Conservation (phyloP, 2,888 invertebrate genomes). For the Terebella lapidaria region DNA sequence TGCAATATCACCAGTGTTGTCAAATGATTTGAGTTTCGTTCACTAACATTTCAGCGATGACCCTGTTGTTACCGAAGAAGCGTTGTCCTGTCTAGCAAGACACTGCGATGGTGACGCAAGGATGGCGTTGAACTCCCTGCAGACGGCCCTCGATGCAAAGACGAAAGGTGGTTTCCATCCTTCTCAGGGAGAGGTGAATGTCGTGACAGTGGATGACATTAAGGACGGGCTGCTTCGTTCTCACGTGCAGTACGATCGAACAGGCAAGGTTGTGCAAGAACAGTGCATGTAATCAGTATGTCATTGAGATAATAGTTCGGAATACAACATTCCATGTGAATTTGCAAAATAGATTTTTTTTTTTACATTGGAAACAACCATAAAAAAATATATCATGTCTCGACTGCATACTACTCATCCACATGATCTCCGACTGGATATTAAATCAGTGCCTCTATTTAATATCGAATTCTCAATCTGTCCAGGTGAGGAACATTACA, state of each 20-base stretch:
- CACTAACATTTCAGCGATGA: too few relatives aligned
- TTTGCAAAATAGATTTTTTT: background rate
- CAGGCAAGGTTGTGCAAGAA: too few relatives aligned
- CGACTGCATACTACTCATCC: too few relatives aligned
- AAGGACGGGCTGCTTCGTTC: slow-evolving; percentile 71
- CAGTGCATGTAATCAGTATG: too few relatives aligned
- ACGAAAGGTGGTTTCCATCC: background rate
- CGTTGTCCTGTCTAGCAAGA: slow-evolving; percentile 68
- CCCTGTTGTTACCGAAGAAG: too few relatives aligned
- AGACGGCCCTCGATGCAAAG: slow-evolving; percentile 64
- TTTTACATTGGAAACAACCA: too few relatives aligned
- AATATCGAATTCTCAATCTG: too few relatives aligned
- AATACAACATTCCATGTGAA: background rate
- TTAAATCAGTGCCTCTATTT: too few relatives aligned
- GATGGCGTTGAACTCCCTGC: slow-evolving; percentile 70
- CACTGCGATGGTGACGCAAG: slow-evolving; percentile 79
- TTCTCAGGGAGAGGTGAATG: background rate
- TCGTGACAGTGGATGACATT: slow-evolving; percentile 64
- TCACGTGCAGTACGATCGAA: slow-evolving; percentile 72
- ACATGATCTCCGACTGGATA: too few relatives aligned
- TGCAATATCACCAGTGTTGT: background rate
- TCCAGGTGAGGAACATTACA: slow-evolving; percentile 74
- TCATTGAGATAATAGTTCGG: too few relatives aligned
- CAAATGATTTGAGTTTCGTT: too few relatives aligned
- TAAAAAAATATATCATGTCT: too few relatives aligned